Percentiles rank a stretch among this genome's conserved stretches.
These are phyloP conservation scores for Polydrusus cervinus DNA, from an alignment of 2,888 invertebrate species.

Conservation along the genomic window DNA sequence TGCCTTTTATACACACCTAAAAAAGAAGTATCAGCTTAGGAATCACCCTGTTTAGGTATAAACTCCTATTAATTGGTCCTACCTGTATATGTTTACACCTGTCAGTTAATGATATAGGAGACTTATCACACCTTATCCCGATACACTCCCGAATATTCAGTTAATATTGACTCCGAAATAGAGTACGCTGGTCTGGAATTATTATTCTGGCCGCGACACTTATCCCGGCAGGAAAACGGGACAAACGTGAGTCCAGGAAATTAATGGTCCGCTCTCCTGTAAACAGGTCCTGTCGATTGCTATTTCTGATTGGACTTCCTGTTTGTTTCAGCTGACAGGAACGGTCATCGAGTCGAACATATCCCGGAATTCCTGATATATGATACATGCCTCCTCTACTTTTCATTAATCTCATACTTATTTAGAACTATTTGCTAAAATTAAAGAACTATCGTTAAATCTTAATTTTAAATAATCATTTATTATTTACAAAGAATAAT, in stretches of 20 bases:
- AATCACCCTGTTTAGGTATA: no score
- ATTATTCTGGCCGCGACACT: slow-evolving; percentile 1
- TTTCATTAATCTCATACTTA: no score
- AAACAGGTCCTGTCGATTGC: slow-evolving; percentile 10
- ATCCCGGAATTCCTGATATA: not conserved
- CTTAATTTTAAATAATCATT: no score
- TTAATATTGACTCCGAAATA: not conserved
- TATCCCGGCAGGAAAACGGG: slow-evolving; percentile 16
- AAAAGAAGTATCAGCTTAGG: no score
- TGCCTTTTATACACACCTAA: no score
- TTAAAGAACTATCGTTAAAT: no score
- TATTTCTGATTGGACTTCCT: slow-evolving; percentile 18
- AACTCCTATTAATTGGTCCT: no score
- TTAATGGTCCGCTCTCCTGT: slow-evolving; percentile 21
- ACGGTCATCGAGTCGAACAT: not conserved
- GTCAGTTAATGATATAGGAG: no score
- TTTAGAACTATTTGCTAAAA: no score
- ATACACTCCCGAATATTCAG: not conserved
- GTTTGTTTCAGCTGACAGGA: slow-evolving; percentile 6
- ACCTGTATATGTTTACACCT: no score
- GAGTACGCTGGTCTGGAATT: not conserved
- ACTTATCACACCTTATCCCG: not conserved
- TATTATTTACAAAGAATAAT: no score
- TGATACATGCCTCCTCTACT: not conserved
- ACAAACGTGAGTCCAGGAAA: slow-evolving; percentile 28